Percentiles rank a stretch among this genome's conserved stretches.
Evolutionary conservation across 2,888 invertebrate species (phyloP).

Genomic region (Anaspis maculata): DNA sequence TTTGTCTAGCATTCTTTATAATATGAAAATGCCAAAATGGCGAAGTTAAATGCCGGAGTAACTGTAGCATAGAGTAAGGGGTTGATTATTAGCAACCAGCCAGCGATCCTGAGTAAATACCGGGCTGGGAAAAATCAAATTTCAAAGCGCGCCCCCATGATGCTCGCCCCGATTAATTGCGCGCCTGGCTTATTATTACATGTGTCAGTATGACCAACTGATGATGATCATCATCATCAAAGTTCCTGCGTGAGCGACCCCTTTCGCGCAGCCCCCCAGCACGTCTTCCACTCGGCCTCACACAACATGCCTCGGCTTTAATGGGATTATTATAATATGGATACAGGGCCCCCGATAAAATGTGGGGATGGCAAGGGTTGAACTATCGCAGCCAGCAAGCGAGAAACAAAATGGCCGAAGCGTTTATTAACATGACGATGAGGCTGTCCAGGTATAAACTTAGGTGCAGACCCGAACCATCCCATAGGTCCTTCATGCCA

Average conservation of each 20-base stretch:
- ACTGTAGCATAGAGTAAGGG: too few species aligned
- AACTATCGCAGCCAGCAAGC: constrained; percentile 8
- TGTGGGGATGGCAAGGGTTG: constrained; percentile 37
- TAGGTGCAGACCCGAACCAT: too few species aligned
- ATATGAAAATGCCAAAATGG: too few species aligned
- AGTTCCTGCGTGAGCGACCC: constrained; percentile 23
- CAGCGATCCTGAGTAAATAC: constrained; percentile 32
- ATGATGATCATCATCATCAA: too few species aligned
- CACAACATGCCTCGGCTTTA: constrained; percentile 42
- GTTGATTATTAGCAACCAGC: too few species aligned
- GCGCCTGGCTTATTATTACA: constrained; percentile 22
- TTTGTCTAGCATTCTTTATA: too few species aligned
- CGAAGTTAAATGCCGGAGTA: too few species aligned
- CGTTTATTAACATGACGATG: background rate
- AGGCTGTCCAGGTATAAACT: too few species aligned
- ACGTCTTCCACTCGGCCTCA: constrained; percentile 39
- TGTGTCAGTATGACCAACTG: constrained; percentile 20
- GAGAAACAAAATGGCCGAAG: constrained; percentile 39
- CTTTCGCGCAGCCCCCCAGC: constrained; percentile 30
- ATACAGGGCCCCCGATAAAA: too few species aligned
- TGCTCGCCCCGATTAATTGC: constrained; percentile 40
- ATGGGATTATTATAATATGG: constrained; percentile 46
- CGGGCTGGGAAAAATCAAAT: constrained; percentile 38
- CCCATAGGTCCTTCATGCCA: too few species aligned
- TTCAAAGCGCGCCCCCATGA: constrained; percentile 35